Base-by-base conservation (phyloP, 2,113 vertebrate genomes). In the Apeltes quadracus region DNA sequence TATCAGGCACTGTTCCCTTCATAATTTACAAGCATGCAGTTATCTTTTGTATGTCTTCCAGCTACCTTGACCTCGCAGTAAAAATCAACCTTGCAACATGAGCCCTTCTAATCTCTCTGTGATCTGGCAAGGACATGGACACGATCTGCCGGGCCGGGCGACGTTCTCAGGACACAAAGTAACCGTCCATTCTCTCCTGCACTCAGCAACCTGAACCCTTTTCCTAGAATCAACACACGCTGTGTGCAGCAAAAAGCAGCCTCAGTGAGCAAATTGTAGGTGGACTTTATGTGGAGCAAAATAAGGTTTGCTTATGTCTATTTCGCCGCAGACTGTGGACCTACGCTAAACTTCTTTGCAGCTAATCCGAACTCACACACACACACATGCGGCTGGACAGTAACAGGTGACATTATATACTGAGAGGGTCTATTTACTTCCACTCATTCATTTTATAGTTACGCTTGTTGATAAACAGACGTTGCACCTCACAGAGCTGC, bases 1-100 rank as follows among this genome's bases (percentile, higher is more conserved):
- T 41, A 41, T n/a, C 0, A 34, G 51, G 7, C 18, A 1, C 23
- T 57, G 44, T 41, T 63, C 27, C 29, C 54, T 16, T 39, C 20
- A 39, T 44, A 65, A 2, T 46, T 65, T 27, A 65, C 16, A 59
- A 66, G 22, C 36, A 15, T 25, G 25, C 27, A 13, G 12, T 61
- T 48, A 53, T 61, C 55, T 55, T 15, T 29, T 34, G 29, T 43
- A 36, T 63, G 44, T 16, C 65, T 46, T 69, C 51, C 18, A 46
- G 20, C 53, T 58, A 41, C 78, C 78, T 81, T 75, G 78, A 63
- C 74, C 66, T 70, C 16, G 46, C 18, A 46, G 38, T 48, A 59
- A 44, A 34, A 46, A 53, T 50, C 69, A 36, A 71, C 67, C 75
- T 73, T 2, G 41, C 16, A 61, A 27, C 36, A 53, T 43, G 65